Conservation (phyloP, 2,113 vertebrate species). For the Nyctereutes procyonoides region DNA sequence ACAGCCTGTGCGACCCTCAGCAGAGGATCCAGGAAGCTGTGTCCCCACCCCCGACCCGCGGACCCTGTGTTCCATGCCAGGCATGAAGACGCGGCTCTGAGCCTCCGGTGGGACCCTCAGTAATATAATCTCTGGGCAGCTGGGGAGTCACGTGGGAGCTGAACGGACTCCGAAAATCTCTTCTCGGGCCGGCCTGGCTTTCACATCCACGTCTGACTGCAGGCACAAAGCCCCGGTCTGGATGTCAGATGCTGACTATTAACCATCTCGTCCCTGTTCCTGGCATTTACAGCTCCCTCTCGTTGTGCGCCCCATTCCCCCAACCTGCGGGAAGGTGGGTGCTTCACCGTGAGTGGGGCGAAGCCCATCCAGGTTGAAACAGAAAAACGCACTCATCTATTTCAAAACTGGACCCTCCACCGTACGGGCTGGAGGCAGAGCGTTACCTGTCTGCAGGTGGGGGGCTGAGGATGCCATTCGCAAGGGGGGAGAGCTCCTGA, state of each 20-base stretch:
- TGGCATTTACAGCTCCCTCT: neutral
- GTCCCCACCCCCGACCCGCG: fast-evolving
- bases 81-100: neutral
- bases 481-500: neutral
- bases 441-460: neutral
- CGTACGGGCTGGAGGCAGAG: neutral
- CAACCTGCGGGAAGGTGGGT: neutral
- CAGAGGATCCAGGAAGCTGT: neutral
- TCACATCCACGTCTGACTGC: neutral
- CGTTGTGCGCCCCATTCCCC: neutral
- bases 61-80: neutral
- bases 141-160: neutral
- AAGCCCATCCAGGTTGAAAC: neutral
- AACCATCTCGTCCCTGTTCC: neutral
- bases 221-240: neutral
- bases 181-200: neutral
- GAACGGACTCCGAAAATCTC: neutral
- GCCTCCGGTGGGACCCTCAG: neutral
- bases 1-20: neutral
- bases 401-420: neutral
- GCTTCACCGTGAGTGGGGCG: neutral
- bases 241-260: neutral
- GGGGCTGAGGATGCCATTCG: neutral
- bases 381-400: neutral
- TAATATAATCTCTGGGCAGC: neutral